phyloP scores from a whole-genome alignment of 2,113 vertebrate genomes.

The Neogale vison region DNA sequence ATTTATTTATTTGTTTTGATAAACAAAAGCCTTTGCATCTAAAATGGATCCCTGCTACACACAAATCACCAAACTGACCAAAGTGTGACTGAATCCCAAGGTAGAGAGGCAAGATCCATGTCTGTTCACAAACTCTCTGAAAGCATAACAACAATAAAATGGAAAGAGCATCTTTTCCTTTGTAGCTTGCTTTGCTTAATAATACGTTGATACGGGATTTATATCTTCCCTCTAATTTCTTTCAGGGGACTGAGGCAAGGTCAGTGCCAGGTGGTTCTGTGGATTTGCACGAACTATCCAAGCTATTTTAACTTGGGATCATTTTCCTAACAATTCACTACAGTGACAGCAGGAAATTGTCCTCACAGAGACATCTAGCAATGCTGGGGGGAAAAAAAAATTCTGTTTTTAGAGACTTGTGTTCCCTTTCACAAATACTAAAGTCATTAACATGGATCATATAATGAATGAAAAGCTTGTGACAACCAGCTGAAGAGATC shows the following conservation, averaged over 20 bases:
- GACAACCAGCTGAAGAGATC: background rate
- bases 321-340: slow-evolving; percentile 12
- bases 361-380: background rate
- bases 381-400: background rate
- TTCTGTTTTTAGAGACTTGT: background rate
- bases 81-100: background rate
- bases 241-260: background rate
- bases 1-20: background rate
- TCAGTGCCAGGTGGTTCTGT: background rate
- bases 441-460: background rate
- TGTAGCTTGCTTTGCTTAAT: background rate
- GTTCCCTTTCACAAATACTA: background rate
- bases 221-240: background rate
- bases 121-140: background rate
- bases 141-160: background rate
- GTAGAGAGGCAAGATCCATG: background rate
- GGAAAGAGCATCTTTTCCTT: background rate
- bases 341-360: slow-evolving; percentile 17
- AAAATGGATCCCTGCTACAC: background rate
- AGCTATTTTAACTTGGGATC: background rate
- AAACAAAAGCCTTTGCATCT: background rate
- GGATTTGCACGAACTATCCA: background rate
- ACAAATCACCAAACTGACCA: background rate
- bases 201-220: background rate
- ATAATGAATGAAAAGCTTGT: background rate